Evolutionary conservation across 2,797 vertebrate genomes (phyloP), one percentile per base, ranked within the genome.

Genomic region (Scarus forsteni): DNA sequence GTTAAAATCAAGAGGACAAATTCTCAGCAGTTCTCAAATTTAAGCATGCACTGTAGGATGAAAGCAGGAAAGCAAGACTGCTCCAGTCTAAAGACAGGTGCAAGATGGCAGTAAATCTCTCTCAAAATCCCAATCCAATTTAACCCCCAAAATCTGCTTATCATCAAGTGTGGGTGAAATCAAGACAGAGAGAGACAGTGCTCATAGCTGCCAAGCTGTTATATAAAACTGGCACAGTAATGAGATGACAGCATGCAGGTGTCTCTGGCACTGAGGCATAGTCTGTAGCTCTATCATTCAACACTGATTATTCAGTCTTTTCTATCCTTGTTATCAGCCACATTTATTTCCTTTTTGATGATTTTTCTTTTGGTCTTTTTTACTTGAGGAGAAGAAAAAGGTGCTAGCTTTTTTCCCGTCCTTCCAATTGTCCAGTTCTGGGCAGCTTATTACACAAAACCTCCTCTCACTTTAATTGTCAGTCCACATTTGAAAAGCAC

Each of bases 211-310:
- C 51, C 60, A 50, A 18, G 38, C 42, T 50, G 42, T 79, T 75
- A 61, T 79, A 73, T 66, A 53, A 73, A 73, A 59, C 66, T 59
- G 70, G 73, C 70, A 69, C 8, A 49, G 50, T 72, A 69, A 82
- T 76, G 45, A 70, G 70, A 77, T 66, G 54, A 66, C 75, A 65
- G 72, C 54, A 67, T 53, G 51, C 83, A 85, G 78, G 67, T 81
- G 69, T 77, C 57, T 70, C 51, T 79, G 66, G 43, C 74, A 61
- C 54, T 38, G 53, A 75, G 50, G 16, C 58, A 69, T 42, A 77
- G 60, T 80, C 85, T 81, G 87, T 57, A 69, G 74, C 72, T 70
- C 61, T 59, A 66, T 83, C 87, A 70, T 83, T 80, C 70, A 57
- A 42, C 45, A 60, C 58, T 61, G 67, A 62, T 59, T 64, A 67